Percentiles rank a stretch among this genome's conserved stretches.
Conservation (phyloP, 1,140 invertebrate species). For the Zaprionus vittiger region DNA sequence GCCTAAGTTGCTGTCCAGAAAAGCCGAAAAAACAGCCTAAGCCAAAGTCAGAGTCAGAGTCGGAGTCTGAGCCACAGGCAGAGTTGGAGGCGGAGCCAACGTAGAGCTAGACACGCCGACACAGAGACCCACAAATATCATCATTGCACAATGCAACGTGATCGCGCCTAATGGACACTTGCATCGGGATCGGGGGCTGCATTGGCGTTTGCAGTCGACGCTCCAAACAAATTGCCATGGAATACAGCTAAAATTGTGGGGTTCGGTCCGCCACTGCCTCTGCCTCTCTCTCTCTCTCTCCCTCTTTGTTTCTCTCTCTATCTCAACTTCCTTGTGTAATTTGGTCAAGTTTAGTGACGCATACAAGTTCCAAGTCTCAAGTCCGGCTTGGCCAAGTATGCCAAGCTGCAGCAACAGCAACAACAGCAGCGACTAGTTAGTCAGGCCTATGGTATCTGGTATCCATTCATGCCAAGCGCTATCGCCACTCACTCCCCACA, state of each 20-base stretch:
- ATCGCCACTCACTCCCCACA: slow-evolving; percentile 25
- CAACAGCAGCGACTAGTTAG: slow-evolving; percentile 57
- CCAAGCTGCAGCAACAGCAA: slow-evolving; percentile 32
- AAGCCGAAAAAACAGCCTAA: neutral
- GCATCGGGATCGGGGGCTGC: slow-evolving; percentile 47
- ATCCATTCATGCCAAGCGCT: slow-evolving; percentile 51
- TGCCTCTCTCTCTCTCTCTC: neutral
- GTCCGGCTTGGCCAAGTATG: slow-evolving; percentile 67
- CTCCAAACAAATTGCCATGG: slow-evolving; percentile 48
- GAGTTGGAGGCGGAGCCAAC: slow-evolving; percentile 9
- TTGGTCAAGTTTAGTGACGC: slow-evolving; percentile 82
- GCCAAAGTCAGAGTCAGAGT: neutral
- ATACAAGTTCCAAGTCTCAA: slow-evolving; percentile 48
- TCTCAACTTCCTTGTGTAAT: slow-evolving; percentile 70
- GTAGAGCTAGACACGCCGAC: slow-evolving; percentile 31
- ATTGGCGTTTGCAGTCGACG: slow-evolving; percentile 18
- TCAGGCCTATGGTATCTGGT: slow-evolving; percentile 52
- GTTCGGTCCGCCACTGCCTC: neutral
- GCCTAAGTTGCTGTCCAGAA: slow-evolving; percentile 26
- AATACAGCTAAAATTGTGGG: neutral
- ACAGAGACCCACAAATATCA: slow-evolving; percentile 56
- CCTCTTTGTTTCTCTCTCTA: neutral
- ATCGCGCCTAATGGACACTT: slow-evolving; percentile 46
- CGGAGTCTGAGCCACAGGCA: neutral
- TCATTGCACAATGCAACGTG: slow-evolving; percentile 48